phyloP scores from a whole-genome alignment of 2,113 vertebrate species.

The Neotragus pygmaeus region DNA sequence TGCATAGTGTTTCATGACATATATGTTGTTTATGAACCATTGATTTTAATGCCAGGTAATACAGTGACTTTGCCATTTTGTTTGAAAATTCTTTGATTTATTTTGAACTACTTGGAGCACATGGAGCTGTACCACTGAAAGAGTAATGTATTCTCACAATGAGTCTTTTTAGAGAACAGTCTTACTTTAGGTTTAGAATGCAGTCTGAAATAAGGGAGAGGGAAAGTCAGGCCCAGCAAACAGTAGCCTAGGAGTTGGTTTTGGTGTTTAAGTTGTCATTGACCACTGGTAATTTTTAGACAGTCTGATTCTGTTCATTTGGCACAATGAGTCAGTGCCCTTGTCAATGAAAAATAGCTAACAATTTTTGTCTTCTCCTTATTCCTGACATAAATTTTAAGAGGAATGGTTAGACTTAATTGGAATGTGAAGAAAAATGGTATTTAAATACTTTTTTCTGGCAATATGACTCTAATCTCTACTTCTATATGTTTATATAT shows the following conservation, averaged over 20 bases:
- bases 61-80: conserved; percentile 41
- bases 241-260: not conserved
- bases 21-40: conserved; percentile 3
- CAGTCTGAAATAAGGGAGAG: not conserved
- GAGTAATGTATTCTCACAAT: not conserved
- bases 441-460: conserved; percentile 28
- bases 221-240: not conserved
- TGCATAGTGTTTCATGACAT: conserved; percentile 43
- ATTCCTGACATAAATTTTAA: conserved; percentile 7
- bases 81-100: conserved; percentile 54
- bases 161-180: not conserved
- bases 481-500: not conserved
- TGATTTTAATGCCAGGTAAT: conserved; percentile 22
- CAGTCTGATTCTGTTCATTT: not conserved
- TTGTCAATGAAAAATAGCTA: not conserved
- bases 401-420: not conserved
- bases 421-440: not conserved
- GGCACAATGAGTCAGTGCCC: not conserved
- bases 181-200: not conserved
- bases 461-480: not conserved
- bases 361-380: not conserved
- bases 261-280: not conserved
- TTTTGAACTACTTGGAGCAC: conserved; percentile 2
- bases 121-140: not conserved
- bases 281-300: not conserved